Conservation (phyloP, 1,140 invertebrate genomes). For the Ostrea edulis region DNA sequence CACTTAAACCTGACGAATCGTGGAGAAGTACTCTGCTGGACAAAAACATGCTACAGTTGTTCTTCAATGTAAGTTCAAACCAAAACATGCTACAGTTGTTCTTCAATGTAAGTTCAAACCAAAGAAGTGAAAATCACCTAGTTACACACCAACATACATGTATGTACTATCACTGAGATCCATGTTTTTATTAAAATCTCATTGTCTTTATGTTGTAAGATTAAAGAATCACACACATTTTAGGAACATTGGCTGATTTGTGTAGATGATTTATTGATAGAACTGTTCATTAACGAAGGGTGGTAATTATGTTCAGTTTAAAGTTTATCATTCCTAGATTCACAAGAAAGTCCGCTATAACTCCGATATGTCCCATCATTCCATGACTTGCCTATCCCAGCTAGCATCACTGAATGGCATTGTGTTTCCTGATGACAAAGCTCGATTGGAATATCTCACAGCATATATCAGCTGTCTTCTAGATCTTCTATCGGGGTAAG, state of each 20-base stretch:
- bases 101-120: slow-evolving; percentile 84
- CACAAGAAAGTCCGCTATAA: slow-evolving; percentile 90
- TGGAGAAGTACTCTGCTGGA: slow-evolving; percentile 90
- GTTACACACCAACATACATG: too few species aligned
- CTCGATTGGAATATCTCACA: slow-evolving; percentile 85
- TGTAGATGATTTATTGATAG: neutral
- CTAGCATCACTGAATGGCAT: slow-evolving; percentile 88
- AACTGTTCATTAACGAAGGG: neutral
- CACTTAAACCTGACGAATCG: slow-evolving; percentile 71
- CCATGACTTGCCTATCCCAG: slow-evolving; percentile 89
- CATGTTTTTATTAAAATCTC: too few species aligned
- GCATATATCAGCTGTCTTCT: slow-evolving; percentile 85
- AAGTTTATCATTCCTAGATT: slow-evolving; percentile 80
- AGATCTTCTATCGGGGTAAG: slow-evolving; percentile 74
- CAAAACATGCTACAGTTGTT: slow-evolving; percentile 87
- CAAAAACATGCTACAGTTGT: slow-evolving; percentile 86
- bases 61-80: slow-evolving; percentile 86
- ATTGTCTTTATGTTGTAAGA: too few species aligned
- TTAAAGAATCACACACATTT: too few species aligned
- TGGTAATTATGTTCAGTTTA: neutral
- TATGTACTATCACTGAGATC: too few species aligned
- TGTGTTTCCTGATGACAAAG: slow-evolving; percentile 83
- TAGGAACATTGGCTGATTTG: too few species aligned
- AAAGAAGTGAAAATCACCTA: slow-evolving; percentile 79
- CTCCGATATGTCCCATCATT: slow-evolving; percentile 87